Evolutionary conservation across 2,888 invertebrate genomes (phyloP), one percentile per base, ranked within the genome.

Genomic region (Arrhopalites spinosus): DNA sequence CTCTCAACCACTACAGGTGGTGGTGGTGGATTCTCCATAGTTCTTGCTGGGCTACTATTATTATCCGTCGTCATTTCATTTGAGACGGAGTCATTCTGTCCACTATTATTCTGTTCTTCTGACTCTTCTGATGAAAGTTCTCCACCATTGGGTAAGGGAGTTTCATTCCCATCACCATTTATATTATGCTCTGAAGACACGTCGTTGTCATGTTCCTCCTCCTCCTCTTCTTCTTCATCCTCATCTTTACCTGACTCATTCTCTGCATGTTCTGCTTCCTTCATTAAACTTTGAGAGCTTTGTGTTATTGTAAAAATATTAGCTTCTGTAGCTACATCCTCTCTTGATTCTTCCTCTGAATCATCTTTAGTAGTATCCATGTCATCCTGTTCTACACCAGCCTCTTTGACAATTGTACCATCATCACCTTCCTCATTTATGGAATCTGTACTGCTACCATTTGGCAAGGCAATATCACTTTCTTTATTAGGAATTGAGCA

Each of bases 401-500:
- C 59, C 63, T n/a, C 68, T 27, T 70, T 67, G 29, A 74, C 70
- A 15, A 53, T 63, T 15, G n/a, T 56, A 61, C 75, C 77, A 61
- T 68, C 68, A 17, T 45, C 36, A 27, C 17, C 63, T 45, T 56
- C 66, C 20, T 78, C 73, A 43, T 72, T 50, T 78, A 78, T 36
- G 78, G 74, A 5, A 43, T 67, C 61, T 71, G 25, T 45, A 72
- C 73, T 47, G 53, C 71, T 73, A 43, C 76, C 74, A 78, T 81
- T 80, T 73, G 77, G 76, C 73, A 78, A 69, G 59, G 63, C 73
- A 23, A 43, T 76, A 78, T 76, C 75, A 69, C 75, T 72, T 27
- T 25, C 64, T 66, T 79, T 76, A 75, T 79, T 80, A 17, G 77
- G 74, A 69, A 77, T 81, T 80, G 82, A 79, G 79, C 80, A 81